Evolutionary conservation across 2,888 invertebrate genomes (phyloP).

Genomic region (Gisinianus flammeolus): DNA sequence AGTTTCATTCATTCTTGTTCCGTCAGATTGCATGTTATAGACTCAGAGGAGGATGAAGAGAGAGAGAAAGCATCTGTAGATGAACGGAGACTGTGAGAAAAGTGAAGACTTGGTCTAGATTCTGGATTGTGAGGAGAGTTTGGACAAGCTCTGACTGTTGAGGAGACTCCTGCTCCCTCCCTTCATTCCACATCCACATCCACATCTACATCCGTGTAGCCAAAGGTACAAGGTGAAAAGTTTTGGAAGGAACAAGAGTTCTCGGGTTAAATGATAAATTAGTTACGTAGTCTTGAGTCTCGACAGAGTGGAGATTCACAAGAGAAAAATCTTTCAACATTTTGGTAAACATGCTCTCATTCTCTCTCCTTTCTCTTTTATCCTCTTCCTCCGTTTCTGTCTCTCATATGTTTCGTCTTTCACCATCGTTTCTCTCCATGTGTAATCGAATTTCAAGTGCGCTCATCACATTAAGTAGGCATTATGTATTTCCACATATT

Average conservation of each 20-base stretch:
- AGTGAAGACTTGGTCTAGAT: not conserved
- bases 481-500: slow-evolving; percentile 31
- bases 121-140: not conserved
- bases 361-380: slow-evolving; percentile 2
- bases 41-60: not conserved
- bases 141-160: not conserved
- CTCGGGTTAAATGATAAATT: slow-evolving; percentile 37
- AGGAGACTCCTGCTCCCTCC: too few species aligned
- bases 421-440: slow-evolving; percentile 1
- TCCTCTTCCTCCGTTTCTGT: not conserved
- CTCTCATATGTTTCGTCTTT: not conserved
- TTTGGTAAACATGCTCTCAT: slow-evolving; percentile 14
- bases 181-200: not conserved
- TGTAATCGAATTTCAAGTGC: slow-evolving; percentile 36
- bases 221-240: slow-evolving; percentile 26
- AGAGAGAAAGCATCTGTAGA: not conserved
- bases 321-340: slow-evolving; percentile 25
- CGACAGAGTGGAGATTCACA: slow-evolving; percentile 9
- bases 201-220: not conserved
- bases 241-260: slow-evolving; percentile 25
- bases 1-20: slow-evolving; percentile 29
- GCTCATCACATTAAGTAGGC: slow-evolving; percentile 29
- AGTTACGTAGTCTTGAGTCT: slow-evolving; percentile 25
- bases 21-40: slow-evolving; percentile 5
- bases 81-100: not conserved